phyloP scores from a whole-genome alignment of 2,113 vertebrate genomes.

The Danionella cerebrum region DNA sequence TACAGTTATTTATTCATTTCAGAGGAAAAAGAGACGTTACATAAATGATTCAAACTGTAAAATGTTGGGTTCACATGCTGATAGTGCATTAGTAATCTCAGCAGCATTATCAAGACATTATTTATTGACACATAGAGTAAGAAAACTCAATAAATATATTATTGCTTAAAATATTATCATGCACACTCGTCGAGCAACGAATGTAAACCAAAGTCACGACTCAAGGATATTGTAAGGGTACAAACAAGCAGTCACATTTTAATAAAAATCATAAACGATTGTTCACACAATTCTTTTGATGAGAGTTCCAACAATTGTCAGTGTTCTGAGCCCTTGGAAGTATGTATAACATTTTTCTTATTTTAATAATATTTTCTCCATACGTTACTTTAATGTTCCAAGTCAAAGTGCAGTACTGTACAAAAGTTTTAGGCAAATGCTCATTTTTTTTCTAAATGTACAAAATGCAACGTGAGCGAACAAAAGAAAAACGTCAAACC shows the following conservation, averaged over 20 bases:
- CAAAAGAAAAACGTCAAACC: too few species aligned
- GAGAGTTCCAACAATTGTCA: background rate
- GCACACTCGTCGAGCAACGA: background rate
- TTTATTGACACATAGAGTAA: background rate
- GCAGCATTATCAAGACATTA: background rate
- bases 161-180: constrained; percentile 32
- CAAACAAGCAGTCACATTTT: too few species aligned
- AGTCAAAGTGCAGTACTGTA: too few species aligned
- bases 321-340: background rate
- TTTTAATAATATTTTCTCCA: too few species aligned
- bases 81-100: background rate
- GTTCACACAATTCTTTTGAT: too few species aligned
- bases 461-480: too few species aligned
- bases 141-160: constrained; percentile 17
- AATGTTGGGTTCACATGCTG: background rate
- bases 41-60: background rate
- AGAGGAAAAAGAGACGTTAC: background rate
- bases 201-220: background rate
- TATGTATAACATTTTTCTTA: background rate
- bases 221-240: too few species aligned
- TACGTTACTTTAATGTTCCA: too few species aligned
- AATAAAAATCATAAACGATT: too few species aligned
- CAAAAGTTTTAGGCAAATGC: too few species aligned
- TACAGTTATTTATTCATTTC: constrained; percentile 13
- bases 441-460: too few species aligned